Evolutionary conservation across 2,888 invertebrate species (phyloP).

Genomic region (Parnassius orleans): DNA sequence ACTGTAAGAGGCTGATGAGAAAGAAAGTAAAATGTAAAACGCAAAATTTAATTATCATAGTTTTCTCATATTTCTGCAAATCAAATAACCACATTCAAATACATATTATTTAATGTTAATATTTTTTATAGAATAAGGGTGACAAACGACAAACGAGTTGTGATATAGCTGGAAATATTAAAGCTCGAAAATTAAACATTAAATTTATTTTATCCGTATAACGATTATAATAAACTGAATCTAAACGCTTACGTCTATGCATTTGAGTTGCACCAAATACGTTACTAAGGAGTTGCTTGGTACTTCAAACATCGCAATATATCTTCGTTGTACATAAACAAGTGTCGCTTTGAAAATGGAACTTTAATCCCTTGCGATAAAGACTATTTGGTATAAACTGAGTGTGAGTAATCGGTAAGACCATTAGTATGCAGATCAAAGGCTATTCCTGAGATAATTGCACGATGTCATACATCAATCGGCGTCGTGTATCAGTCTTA

Average conservation of each 20-base stretch:
- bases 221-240: not conserved
- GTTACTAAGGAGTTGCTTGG: constrained; percentile 36
- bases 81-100: no score
- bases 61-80: no score
- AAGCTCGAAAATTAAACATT: no score
- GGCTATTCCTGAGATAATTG: constrained; percentile 38
- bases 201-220: no score
- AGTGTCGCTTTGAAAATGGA: constrained; percentile 20
- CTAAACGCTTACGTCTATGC: constrained; percentile 21
- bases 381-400: constrained; percentile 1
- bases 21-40: no score
- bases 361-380: constrained; percentile 22
- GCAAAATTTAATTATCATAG: no score
- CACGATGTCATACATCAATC: constrained; percentile 31
- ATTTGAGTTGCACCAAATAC: constrained; percentile 33
- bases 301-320: constrained; percentile 33
- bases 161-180: no score
- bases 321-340: constrained; percentile 21
- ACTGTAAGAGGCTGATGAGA: no score
- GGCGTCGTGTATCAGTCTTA: constrained; percentile 9
- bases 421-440: constrained; percentile 29
- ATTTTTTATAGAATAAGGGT: no score
- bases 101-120: no score
- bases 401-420: constrained; percentile 10
- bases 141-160: no score